Conservation (phyloP, 2,888 invertebrate genomes). For the Tiphia femorata region DNA sequence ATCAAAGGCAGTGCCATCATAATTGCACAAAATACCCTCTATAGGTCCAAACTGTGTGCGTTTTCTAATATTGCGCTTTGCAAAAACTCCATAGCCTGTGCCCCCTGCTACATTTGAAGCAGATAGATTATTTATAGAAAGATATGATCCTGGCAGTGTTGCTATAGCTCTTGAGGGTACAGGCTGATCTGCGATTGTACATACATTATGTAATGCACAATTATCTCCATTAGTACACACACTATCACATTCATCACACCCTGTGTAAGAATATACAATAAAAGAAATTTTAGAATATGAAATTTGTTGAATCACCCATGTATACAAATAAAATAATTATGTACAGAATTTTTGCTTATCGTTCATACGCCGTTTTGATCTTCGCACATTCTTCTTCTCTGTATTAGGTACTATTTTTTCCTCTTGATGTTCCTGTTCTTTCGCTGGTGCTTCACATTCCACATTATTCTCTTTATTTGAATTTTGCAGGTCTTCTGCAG, state of each 20-base stretch:
- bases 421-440: slow-evolving; percentile 17
- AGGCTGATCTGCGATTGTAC: slow-evolving; percentile 76
- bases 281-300: slow-evolving; percentile 5
- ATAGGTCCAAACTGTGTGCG: slow-evolving; percentile 85
- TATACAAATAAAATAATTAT: slow-evolving; percentile 18
- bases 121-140: slow-evolving; percentile 71
- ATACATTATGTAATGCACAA: slow-evolving; percentile 64
- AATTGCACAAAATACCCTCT: slow-evolving; percentile 74
- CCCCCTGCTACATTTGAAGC: slow-evolving; percentile 37
- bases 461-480: slow-evolving; percentile 31
- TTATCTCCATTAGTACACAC: slow-evolving; percentile 58
- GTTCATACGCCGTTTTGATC: slow-evolving; percentile 55
- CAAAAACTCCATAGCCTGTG: slow-evolving; percentile 75
- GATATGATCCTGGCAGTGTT: slow-evolving; percentile 79
- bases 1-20: slow-evolving; percentile 57
- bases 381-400: slow-evolving; percentile 41
- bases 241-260: slow-evolving; percentile 68
- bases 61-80: slow-evolving; percentile 78
- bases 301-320: not conserved
- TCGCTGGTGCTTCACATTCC: slow-evolving; percentile 5
- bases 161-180: slow-evolving; percentile 83
- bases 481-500: slow-evolving; percentile 27
- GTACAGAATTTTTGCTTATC: slow-evolving; percentile 59
- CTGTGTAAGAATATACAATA: too few relatives aligned
- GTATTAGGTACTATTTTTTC: slow-evolving; percentile 14